A percentile compares a stretch with the other conserved stretches of the same genome.
These are phyloP conservation scores for Popillia japonica DNA, from an alignment of 1,140 invertebrate species.

Conservation along the genomic window DNA sequence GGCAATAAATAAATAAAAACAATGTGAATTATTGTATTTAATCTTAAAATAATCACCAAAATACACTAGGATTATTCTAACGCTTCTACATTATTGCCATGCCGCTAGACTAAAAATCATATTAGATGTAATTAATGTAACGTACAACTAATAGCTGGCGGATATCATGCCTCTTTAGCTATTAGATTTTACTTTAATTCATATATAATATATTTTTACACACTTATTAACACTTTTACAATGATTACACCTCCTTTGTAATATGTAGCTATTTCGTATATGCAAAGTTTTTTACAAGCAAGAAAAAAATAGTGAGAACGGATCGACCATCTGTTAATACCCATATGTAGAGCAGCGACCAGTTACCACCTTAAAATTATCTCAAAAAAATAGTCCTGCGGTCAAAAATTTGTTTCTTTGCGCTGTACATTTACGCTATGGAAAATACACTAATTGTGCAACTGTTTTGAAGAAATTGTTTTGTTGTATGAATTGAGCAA, in stretches of 20 bases:
- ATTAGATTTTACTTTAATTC: too few relatives aligned
- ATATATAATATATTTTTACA: too few relatives aligned
- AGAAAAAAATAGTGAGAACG: slow-evolving; percentile 10
- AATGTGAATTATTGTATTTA: too few relatives aligned
- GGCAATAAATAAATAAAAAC: too few relatives aligned
- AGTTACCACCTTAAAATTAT: slow-evolving; percentile 13
- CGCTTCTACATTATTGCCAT: too few relatives aligned
- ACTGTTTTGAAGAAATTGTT: background rate
- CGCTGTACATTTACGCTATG: background rate
- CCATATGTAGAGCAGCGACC: slow-evolving; percentile 23
- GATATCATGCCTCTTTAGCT: too few relatives aligned
- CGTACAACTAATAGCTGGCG: too few relatives aligned
- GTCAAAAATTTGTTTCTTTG: background rate
- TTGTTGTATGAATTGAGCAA: background rate
- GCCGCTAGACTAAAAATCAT: too few relatives aligned
- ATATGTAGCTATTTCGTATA: background rate
- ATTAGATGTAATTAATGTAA: too few relatives aligned
- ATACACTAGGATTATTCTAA: too few relatives aligned
- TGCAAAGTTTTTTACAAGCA: slow-evolving; percentile 7
- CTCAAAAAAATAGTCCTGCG: slow-evolving; percentile 17
- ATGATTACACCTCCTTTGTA: background rate
- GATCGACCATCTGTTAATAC: slow-evolving; percentile 23
- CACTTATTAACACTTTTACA: background rate
- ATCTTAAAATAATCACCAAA: too few relatives aligned
- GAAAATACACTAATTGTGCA: background rate